A percentile compares a stretch with the other conserved stretches of the same genome.
These are phyloP conservation scores for Diploptera punctata DNA, from an alignment of 2,888 invertebrate species.

Conservation along the genomic window DNA sequence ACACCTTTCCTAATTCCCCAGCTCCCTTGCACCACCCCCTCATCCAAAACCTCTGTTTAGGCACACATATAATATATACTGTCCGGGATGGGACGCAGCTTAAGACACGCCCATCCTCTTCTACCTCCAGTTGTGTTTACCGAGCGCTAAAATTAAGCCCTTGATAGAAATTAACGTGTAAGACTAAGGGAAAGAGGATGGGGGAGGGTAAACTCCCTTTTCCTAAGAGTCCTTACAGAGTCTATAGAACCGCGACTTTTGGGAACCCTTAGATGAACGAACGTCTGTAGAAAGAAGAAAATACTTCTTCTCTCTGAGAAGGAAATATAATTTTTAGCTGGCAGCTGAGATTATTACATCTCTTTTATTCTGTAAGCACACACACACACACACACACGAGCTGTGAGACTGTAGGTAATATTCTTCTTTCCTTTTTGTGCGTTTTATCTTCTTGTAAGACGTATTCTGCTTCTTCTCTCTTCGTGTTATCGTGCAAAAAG, in stretches of 20 bases:
- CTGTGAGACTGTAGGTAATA: too few relatives aligned
- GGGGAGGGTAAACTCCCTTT: not conserved
- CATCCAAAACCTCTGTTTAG: slow-evolving; percentile 18
- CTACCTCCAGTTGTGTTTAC: not conserved
- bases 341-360: too few relatives aligned
- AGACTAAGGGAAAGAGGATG: not conserved
- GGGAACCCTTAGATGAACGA: not conserved
- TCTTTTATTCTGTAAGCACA: too few relatives aligned
- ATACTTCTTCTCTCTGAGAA: too few relatives aligned
- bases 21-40: not conserved
- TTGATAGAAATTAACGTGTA: slow-evolving; percentile 30
- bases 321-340: too few relatives aligned
- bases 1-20: slow-evolving; percentile 17
- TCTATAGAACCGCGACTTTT: slow-evolving; percentile 1
- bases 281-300: too few relatives aligned
- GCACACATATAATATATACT: not conserved
- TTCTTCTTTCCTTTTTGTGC: too few relatives aligned
- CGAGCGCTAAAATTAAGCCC: slow-evolving; percentile 26
- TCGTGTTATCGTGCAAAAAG: too few relatives aligned
- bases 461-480: too few relatives aligned
- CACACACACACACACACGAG: too few relatives aligned
- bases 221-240: slow-evolving; percentile 5
- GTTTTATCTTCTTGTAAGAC: too few relatives aligned
- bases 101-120: not conserved
- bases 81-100: not conserved